These are phyloP conservation scores for Seladonia tumulorum DNA, from an alignment of 2,888 invertebrate genomes.

Conservation along the genomic window DNA sequence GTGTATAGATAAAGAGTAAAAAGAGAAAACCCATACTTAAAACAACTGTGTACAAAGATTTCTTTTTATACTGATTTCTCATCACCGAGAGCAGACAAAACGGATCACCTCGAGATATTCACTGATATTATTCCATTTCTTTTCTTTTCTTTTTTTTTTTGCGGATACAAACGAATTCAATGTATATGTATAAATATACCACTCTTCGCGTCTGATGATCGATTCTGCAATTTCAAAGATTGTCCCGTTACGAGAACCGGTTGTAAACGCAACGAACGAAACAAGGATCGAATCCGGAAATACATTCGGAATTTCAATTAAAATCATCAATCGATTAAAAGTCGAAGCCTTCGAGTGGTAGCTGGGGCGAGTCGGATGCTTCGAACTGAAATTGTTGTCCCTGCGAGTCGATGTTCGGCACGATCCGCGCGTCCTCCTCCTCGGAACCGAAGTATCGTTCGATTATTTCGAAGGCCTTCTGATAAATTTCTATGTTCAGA, in stretches of 20 bases:
- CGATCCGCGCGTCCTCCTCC: constrained; percentile 93
- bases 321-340: constrained; percentile 87
- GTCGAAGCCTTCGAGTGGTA: constrained; percentile 92
- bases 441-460: constrained; percentile 98
- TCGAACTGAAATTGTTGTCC: constrained; percentile 88
- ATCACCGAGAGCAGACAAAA: constrained; percentile 46
- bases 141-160: not conserved
- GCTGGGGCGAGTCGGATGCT: constrained; percentile 78
- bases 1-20: constrained; percentile 58
- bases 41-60: constrained; percentile 58
- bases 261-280: constrained; percentile 63
- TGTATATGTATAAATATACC: constrained; percentile 48
- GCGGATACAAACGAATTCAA: constrained; percentile 55
- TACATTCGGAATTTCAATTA: constrained; percentile 58
- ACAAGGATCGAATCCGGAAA: constrained; percentile 62
- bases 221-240: constrained; percentile 59
- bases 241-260: constrained; percentile 54
- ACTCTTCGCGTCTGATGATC: constrained; percentile 38
- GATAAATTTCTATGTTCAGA: constrained; percentile 98
- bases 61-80: constrained; percentile 58
- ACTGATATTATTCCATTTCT: constrained; percentile 34
- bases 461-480: constrained; percentile 98
- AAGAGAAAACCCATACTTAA: constrained; percentile 57
- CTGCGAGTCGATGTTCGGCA: constrained; percentile 91
- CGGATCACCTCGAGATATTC: constrained; percentile 45